These are phyloP conservation scores for Phengaris alcon DNA, from an alignment of 2,888 invertebrate species.

Conservation along the genomic window DNA sequence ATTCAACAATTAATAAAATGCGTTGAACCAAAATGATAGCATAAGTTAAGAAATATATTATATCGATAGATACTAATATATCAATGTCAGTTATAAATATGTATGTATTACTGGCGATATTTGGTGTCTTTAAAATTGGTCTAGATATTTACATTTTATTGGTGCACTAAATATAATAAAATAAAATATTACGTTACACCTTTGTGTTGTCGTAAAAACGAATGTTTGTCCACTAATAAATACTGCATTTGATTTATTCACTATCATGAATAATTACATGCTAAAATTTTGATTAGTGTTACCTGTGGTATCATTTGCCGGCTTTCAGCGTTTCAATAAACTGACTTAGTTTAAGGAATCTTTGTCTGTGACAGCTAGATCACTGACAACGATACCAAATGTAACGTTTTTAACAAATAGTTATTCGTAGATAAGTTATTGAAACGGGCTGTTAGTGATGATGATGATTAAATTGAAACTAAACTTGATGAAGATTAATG, in stretches of 20 bases:
- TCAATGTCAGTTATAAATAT: not conserved
- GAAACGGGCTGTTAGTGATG: not conserved
- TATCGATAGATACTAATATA: not conserved
- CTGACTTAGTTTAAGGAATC: too few species aligned
- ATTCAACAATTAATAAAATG: too few species aligned
- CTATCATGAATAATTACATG: not conserved
- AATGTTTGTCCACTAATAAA: conserved; percentile 2
- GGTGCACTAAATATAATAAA: conserved; percentile 17
- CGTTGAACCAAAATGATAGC: too few species aligned
- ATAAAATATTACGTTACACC: not conserved
- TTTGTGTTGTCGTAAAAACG: not conserved
- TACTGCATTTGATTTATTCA: not conserved
- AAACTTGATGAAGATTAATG: not conserved
- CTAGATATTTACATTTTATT: conserved; percentile 12
- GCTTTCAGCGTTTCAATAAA: too few species aligned
- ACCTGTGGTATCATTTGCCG: too few species aligned
- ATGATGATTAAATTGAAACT: not conserved
- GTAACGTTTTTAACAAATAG: too few species aligned
- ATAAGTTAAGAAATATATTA: too few species aligned
- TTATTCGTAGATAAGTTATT: too few species aligned
- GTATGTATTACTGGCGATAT: not conserved
- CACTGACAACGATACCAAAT: too few species aligned
- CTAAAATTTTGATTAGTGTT: not conserved
- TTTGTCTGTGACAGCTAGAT: too few species aligned
- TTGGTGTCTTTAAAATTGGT: not conserved